Base-by-base conservation (phyloP, 2,797 vertebrate species). In the Sandelia bainsii region DNA sequence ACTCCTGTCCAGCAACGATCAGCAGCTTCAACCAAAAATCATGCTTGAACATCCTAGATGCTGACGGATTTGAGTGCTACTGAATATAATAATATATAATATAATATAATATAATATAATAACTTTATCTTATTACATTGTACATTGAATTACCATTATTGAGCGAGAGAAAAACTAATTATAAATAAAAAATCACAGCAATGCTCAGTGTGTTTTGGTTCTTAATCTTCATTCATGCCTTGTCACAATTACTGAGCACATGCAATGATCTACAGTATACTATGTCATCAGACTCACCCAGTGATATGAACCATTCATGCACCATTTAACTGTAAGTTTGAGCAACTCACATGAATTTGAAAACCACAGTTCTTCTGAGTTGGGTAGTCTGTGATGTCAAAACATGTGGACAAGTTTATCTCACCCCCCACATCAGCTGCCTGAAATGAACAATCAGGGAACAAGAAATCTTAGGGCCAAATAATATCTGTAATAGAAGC, bases 361-460 rank as follows among this genome's bases (percentile, higher is more conserved):
- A 97, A 97, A 81, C 96, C 96, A 0, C 96, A 97, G 85, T 97
- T 96, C 63, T 94, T 92, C 90, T 96, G 96, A 63, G 96, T 95
- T 0, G 95, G 95, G 80, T 93, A 96, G 72, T 97, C 96, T 0
- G 95, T 97, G 81, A 97, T 96, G 81, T 96, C 93, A 0, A 93
- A 95, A 86, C 96, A 97, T 0, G 95, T 95, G 44, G 96, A 96
- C 82, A 97, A 87, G 88, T 97, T 94, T 0, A 97, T 96, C 77
- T 97, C 96, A 42, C 96, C 96, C 71, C 96, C 96, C 80, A 96
- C 68, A 84, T 97, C 95, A 27, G 95, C 95, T 44, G 96, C 96
- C 96, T 97, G 83, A 49, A 79, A 84, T 50, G 10, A 77, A 60
- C 80, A 79, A 61, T 56, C 19, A 48, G n/a, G 57, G 53, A 71